phyloP scores from a whole-genome alignment of 35 echinoderm and acorn worm genomes.

The Heliocidaris erythrogramma region DNA sequence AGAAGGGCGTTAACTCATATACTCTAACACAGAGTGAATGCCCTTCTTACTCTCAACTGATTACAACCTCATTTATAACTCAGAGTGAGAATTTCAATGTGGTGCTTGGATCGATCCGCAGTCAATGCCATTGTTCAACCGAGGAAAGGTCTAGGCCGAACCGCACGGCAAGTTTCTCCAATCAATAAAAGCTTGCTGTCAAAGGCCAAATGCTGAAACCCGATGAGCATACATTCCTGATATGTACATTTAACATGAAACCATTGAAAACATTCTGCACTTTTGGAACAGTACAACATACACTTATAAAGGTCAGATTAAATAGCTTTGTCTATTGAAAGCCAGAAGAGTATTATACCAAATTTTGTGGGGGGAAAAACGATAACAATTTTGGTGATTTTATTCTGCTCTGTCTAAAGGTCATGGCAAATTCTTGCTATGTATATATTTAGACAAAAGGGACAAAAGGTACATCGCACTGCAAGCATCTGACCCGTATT shows the following conservation, averaged over 20 bases:
- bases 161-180: background rate
- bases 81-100: background rate
- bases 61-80: background rate
- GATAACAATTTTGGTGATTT: no score
- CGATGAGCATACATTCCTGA: background rate
- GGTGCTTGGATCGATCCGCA: background rate
- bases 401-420: no score
- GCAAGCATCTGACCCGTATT: no score
- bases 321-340: background rate
- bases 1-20: background rate
- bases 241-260: background rate
- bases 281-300: background rate
- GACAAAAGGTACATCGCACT: no score
- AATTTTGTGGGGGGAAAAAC: no score
- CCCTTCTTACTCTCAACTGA: background rate
- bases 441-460: no score
- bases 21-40: no score
- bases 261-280: background rate
- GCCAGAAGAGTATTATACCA: background rate
- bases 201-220: background rate
- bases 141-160: background rate
- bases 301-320: background rate
- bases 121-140: background rate
- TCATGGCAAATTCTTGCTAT: no score
- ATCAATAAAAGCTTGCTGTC: background rate